A percentile compares a stretch with the other conserved stretches of the same genome.
Conservation (phyloP, 2,797 vertebrate species). For the Chanos chanos region DNA sequence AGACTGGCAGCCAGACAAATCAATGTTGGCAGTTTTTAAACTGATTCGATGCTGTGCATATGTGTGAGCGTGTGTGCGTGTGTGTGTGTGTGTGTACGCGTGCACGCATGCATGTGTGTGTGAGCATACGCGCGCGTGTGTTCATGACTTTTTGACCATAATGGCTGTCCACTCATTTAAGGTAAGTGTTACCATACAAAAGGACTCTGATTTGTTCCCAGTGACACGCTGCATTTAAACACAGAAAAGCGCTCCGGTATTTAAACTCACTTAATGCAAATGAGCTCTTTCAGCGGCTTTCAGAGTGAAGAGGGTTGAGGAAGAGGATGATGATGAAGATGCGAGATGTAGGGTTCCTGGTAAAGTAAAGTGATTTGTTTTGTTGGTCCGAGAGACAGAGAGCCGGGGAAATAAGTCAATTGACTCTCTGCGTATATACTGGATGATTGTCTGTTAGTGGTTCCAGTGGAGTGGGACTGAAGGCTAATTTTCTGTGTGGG, state of each 20-base stretch:
- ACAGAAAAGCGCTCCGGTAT: too few species aligned
- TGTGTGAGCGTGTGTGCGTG: not conserved
- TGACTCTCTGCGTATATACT: not conserved
- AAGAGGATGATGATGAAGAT: not conserved
- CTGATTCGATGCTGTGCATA: too few species aligned
- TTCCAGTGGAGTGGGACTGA: not conserved
- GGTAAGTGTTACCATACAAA: too few species aligned
- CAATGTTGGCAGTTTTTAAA: too few species aligned
- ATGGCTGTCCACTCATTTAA: constrained; percentile 43
- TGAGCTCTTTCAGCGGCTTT: too few species aligned
- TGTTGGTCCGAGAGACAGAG: not conserved
- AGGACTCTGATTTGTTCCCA: too few species aligned
- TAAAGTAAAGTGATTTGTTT: constrained; percentile 3
- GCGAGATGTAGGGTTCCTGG: not conserved
- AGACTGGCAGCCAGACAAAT: constrained; percentile 10
- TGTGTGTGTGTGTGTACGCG: not conserved
- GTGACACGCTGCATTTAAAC: too few species aligned
- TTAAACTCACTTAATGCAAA: too few species aligned
- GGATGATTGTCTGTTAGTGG: constrained; percentile 12
- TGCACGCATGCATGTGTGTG: too few species aligned
- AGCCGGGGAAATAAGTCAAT: not conserved
- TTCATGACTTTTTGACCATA: constrained; percentile 1
- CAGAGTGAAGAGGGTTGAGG: not conserved
- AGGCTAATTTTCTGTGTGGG: constrained; percentile 9
- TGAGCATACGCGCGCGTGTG: not conserved